Conservation (phyloP, 2,113 vertebrate species). For the Caracal caracal region DNA sequence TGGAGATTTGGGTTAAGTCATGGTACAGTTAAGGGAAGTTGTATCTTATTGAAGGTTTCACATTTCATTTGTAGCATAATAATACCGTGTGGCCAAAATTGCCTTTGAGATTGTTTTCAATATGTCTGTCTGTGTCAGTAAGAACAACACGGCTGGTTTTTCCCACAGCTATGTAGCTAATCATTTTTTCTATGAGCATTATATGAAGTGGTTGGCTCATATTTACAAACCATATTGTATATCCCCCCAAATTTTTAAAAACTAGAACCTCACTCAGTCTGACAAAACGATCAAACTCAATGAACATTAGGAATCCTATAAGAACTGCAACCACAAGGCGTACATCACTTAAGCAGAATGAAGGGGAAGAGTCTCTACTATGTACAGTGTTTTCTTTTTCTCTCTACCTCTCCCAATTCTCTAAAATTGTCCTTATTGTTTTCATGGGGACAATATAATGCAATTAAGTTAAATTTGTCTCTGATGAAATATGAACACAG, state of each 20-base stretch:
- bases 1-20: not conserved
- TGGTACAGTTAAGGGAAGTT: not conserved
- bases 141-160: not conserved
- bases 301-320: not conserved
- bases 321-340: not conserved
- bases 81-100: conserved; percentile 31
- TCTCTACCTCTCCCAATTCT: not conserved
- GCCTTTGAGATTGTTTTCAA: conserved; percentile 43
- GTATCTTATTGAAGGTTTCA: not conserved
- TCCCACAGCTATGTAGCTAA: conserved; percentile 36
- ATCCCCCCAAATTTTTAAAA: not conserved
- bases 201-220: conserved; percentile 35
- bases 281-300: conserved; percentile 46
- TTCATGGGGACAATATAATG: not conserved
- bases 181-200: conserved; percentile 27
- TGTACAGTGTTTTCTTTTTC: not conserved
- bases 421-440: not conserved
- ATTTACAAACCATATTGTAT: not conserved
- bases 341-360: not conserved
- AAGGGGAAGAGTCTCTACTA: not conserved
- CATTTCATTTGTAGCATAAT: conserved; percentile 32
- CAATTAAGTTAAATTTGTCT: not conserved
- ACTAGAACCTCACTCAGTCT: not conserved
- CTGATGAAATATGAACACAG: not conserved
- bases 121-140: not conserved